Base-by-base conservation (phyloP, 2,888 invertebrate genomes). In the Sphecodes monilicornis region DNA sequence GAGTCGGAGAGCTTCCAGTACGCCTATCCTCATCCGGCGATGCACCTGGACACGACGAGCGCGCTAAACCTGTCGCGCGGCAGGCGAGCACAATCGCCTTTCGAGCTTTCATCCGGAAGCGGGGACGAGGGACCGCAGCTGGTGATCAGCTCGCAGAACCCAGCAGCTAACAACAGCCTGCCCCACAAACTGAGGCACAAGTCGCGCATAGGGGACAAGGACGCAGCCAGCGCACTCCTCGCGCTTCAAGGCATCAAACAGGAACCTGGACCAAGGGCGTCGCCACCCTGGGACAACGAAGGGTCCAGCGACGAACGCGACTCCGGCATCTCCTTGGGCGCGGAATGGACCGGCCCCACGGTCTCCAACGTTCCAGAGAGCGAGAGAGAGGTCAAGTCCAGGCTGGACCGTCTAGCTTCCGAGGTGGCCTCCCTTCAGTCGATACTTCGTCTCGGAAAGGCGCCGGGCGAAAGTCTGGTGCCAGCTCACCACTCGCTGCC, bases 161-260 rank as follows among this genome's bases (percentile, higher is more conserved):
- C 91, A 2, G 97, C 97, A 86, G 95, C 96, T 54, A 97, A 97
- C 95, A 98, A 98, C 94, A 97, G 98, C 91, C 96, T 98, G 94
- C 98, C 98, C 3, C 96, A 98, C 91, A 98, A 98, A 94, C 96
- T 98, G 88, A 97, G 98, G 93, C 98, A 98, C 96, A 98, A 98
- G 95, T 97, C 97, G 57, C 97, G 98, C 93, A 96, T 98, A 85
- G 98, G 98, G 16, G 98, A 98, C 94, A 98, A 98, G 94, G 98
- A 98, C 93, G 98, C 98, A 16, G 98, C 98, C 81, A 96, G 96
- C 83, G 97, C 97, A 22, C 96, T 97, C 80, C 96, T 98, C n/a
- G 97, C 97, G 64, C 96, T 98, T 70, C 98, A 98, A 93, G 97
- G 97, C 93, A 97, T 98, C 93, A 98, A 98, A 94, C 98, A 98